These are phyloP conservation scores for Eulemur rubriventer DNA, from an alignment of 2,797 vertebrate species.

Conservation along the genomic window DNA sequence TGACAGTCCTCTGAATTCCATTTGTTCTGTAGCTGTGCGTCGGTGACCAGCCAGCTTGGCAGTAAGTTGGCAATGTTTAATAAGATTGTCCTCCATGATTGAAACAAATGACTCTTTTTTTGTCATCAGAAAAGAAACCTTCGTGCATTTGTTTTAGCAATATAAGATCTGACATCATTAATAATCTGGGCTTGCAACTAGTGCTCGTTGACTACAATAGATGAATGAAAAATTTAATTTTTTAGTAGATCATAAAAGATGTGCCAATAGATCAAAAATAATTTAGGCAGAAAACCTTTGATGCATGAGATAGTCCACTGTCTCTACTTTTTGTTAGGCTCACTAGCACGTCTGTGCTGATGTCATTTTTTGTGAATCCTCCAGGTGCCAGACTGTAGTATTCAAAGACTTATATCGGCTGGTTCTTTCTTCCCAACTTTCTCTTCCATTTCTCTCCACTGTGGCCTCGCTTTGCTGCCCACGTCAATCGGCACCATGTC, in stretches of 20 bases:
- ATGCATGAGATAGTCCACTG: not conserved
- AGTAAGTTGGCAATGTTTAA: conserved; percentile 78
- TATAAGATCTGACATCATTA: conserved; percentile 79
- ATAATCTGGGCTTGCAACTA: conserved; percentile 61
- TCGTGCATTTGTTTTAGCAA: conserved; percentile 78
- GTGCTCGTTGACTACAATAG: conserved; percentile 74
- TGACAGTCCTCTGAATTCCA: conserved; percentile 71
- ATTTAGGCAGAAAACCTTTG: conserved; percentile 66
- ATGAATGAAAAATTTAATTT: conserved; percentile 80
- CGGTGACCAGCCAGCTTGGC: conserved; percentile 72
- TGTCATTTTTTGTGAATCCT: not conserved
- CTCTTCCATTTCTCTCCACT: not conserved
- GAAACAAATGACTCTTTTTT: conserved; percentile 76
- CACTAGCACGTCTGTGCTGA: not conserved
- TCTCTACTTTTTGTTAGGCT: not conserved
- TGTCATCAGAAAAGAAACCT: conserved; percentile 74
- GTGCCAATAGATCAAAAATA: conserved; percentile 74
- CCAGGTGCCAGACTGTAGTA: accelerated
- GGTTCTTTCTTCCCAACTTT: not conserved
- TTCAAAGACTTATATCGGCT: not conserved
- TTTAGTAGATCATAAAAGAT: conserved; percentile 73
- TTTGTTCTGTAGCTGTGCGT: conserved; percentile 63
- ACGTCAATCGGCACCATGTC: not conserved
- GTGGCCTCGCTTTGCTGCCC: not conserved
- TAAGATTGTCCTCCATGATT: conserved; percentile 74